Base-by-base conservation (phyloP, 30 jellyfish, hydroid and myxozoan species). In the Aurelia sp. region DNA sequence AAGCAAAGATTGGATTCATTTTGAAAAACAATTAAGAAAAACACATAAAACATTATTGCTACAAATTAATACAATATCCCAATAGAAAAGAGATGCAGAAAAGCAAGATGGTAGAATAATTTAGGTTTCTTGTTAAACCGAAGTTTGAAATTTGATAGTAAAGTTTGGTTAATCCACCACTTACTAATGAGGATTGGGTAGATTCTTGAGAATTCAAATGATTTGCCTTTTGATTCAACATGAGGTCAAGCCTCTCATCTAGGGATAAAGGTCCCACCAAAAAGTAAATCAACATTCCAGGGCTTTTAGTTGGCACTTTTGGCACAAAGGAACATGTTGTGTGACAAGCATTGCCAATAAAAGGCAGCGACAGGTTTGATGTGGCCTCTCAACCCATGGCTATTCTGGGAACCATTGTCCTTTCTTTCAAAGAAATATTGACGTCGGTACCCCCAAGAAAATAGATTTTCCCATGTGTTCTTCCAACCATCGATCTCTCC, bases 131-230 rank as follows among this genome's bases (percentile, higher is more conserved):
- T 16, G 55, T 3, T 5, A 44, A 44, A 44, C 55, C 55, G 8
- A 44, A 44, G 55, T 44, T 44, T 44, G 55, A 5, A 44, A 44
- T 44, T 44, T 44, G 55, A 44, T 44, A 13, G 8, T 44, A 10
- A 8, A 44, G 55, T 44, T 10, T 44, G 79, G 74, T 52, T 57
- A 74, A 74, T 74, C 85, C 85, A 4, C 53, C 85, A 74, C 85
- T 74, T 74, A 74, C 57, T n/a, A 48, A 48, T 40, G 73, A 58
- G 85, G 73, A 74, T 62, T 74, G 51, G 30, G 37, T 11, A 55
- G 85, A 74, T 74, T 74, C 52, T 60, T 23, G 50, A n/a, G 85
- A 58, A 51, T 18, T 74, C 85, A 62, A 23, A 50, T 10, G 35
- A 16, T 58, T 12, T 69, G 79, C 79, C 30, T 19, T 13, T 19